Conservation (phyloP, 64 coral and sea anemone species). For the Pocillopora damicornis region DNA sequence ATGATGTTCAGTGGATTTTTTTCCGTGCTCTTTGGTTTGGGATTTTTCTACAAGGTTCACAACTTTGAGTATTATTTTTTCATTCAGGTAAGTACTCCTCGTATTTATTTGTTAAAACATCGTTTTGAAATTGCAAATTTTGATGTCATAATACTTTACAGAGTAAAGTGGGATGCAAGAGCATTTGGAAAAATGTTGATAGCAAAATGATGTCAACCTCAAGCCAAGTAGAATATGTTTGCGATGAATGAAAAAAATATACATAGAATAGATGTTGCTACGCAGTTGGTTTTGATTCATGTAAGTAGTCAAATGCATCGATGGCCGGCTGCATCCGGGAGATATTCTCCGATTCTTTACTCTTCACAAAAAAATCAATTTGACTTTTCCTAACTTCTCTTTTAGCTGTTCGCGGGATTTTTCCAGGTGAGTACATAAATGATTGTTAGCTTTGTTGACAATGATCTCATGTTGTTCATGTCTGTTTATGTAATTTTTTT, state of each 20-base stretch:
- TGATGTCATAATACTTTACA: too few relatives aligned
- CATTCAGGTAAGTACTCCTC: conserved; percentile 37
- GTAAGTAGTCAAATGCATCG: too few relatives aligned
- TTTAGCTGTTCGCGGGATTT: conserved; percentile 73
- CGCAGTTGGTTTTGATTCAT: too few relatives aligned
- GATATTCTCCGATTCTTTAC: too few relatives aligned
- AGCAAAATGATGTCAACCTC: too few relatives aligned
- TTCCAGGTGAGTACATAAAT: conserved; percentile 51
- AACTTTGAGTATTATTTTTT: conserved; percentile 57
- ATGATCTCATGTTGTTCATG: background rate
- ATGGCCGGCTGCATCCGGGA: too few relatives aligned
- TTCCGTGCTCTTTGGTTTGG: conserved; percentile 72
- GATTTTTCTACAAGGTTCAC: conserved; percentile 74
- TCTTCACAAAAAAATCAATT: background rate
- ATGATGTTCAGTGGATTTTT: conserved; percentile 66
- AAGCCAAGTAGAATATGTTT: too few relatives aligned
- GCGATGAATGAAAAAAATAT: too few relatives aligned
- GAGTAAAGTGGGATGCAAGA: too few relatives aligned
- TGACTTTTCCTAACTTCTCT: background rate
- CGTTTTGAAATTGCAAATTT: background rate
- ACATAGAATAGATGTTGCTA: too few relatives aligned
- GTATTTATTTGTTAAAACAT: background rate
- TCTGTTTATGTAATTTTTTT: background rate
- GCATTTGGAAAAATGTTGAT: too few relatives aligned
- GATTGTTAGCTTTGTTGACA: background rate